Evolutionary conservation across 2,888 invertebrate genomes (phyloP).

Genomic region (Sphaerophoria rueppellii): DNA sequence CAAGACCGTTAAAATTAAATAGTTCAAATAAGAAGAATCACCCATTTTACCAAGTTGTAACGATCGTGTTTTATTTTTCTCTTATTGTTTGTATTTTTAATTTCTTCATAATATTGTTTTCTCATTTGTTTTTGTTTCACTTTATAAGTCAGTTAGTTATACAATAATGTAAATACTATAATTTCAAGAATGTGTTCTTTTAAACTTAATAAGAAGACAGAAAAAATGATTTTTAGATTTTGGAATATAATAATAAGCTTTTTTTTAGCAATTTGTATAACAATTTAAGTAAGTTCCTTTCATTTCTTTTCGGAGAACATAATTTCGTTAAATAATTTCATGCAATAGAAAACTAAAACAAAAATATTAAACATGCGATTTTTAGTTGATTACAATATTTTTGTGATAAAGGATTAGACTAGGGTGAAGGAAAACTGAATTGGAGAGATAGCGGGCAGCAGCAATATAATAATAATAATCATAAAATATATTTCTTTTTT

Average conservation of each 20-base stretch:
- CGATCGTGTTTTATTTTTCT: conserved; percentile 47
- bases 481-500: conserved; percentile 9
- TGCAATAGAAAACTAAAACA: conserved; percentile 12
- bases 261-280: conserved; percentile 43
- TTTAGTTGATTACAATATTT: conserved; percentile 1
- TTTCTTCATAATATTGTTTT: conserved; percentile 63
- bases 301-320: conserved; percentile 27
- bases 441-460: conserved; percentile 15
- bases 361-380: conserved; percentile 25
- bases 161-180: conserved; percentile 73
- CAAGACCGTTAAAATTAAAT: neutral
- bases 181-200: conserved; percentile 74
- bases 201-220: conserved; percentile 63
- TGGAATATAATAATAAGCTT: conserved; percentile 54
- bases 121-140: conserved; percentile 38
- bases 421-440: neutral
- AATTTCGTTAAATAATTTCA: conserved; percentile 41
- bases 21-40: neutral
- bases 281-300: conserved; percentile 27
- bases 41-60: conserved; percentile 53
- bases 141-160: conserved; percentile 70
- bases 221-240: conserved; percentile 14
- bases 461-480: conserved; percentile 8
- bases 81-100: conserved; percentile 44
- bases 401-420: neutral